These are phyloP conservation scores for Pristionchus maxplancki DNA, from an alignment of 2,888 invertebrate species.

Conservation along the genomic window DNA sequence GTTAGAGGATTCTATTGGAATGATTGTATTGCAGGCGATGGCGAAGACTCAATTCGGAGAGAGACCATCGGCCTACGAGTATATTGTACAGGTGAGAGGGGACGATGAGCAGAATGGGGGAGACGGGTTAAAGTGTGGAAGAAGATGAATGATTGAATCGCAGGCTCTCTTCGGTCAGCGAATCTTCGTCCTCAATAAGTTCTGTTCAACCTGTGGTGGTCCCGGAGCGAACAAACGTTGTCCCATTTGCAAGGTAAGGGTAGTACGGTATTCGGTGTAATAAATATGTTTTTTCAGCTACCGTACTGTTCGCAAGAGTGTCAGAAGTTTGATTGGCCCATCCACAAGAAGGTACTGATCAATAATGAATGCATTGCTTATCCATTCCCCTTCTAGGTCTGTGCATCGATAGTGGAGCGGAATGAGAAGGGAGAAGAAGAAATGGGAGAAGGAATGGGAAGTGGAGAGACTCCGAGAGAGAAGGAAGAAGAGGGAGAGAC, in stretches of 20 bases:
- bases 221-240: conserved; percentile 93
- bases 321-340: conserved; percentile 87
- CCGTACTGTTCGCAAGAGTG: conserved; percentile 94
- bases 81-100: conserved; percentile 60
- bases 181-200: conserved; percentile 80
- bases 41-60: conserved; percentile 62
- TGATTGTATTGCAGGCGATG: conserved; percentile 57
- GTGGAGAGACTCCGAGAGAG: neutral
- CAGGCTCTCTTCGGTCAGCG: conserved; percentile 75
- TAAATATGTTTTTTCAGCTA: conserved; percentile 15
- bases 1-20: neutral
- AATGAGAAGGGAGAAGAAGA: conserved; percentile 35
- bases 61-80: conserved; percentile 69
- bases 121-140: too few relatives aligned
- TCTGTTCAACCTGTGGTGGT: conserved; percentile 90
- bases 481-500: neutral
- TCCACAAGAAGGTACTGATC: conserved; percentile 78
- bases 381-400: conserved; percentile 47
- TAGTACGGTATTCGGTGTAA: neutral
- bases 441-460: conserved; percentile 18
- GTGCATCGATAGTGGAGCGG: conserved; percentile 56
- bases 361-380: neutral
- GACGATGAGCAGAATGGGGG: neutral
- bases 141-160: neutral
- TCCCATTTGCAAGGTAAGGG: conserved; percentile 88